Conservation (phyloP, 2,113 vertebrate species). For the human region GRCh38 chr3:23284001-23284500, state of each 20-base stretch:
- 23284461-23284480: background rate
- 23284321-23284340: background rate
- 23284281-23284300: conserved; percentile 6
- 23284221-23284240: background rate
- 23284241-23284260: background rate
- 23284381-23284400: conserved; percentile 13
- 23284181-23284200: background rate
- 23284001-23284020: background rate
- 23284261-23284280: background rate
- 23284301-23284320: background rate
- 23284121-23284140: background rate
- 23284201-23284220: background rate
- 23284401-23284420: conserved; percentile 34
- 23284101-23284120: background rate
- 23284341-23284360: background rate
- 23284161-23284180: background rate
- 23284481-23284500: background rate
- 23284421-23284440: conserved; percentile 20
- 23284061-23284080: background rate
- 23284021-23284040: background rate
- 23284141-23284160: background rate
- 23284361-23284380: background rate
- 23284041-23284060: background rate
- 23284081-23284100: background rate
- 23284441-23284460: conserved; percentile 35